A percentile compares a stretch with the other conserved stretches of the same genome.
Conservation (phyloP, 2,888 invertebrate genomes). For the Caenorhabditis drosophilae region DNA sequence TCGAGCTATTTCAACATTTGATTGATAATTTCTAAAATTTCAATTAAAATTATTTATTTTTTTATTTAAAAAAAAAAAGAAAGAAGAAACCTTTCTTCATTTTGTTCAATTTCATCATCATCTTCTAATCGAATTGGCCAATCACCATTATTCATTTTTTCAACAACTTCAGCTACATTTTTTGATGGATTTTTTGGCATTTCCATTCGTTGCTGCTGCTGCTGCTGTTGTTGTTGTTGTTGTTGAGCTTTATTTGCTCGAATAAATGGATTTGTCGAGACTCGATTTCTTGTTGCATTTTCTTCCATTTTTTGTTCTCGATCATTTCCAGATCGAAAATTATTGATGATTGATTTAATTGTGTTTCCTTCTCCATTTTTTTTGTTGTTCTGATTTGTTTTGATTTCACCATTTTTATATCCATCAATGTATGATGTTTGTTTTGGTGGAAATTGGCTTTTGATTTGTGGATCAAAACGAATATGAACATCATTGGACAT, state of each 20-base stretch:
- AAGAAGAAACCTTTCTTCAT: constrained; percentile 4
- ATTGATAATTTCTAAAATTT: constrained; percentile 8
- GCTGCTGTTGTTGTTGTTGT: constrained; percentile 7
- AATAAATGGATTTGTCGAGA: constrained; percentile 49
- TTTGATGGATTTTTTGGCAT: constrained; percentile 20
- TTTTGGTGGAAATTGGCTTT: constrained; percentile 15
- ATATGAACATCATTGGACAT: constrained; percentile 37
- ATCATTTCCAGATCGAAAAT: constrained; percentile 10
- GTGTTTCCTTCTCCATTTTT: constrained; percentile 24
- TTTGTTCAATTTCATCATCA: constrained; percentile 14
- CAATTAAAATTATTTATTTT: neutral
- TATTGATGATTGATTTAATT: constrained; percentile 46
- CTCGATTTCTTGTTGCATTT: constrained; percentile 15
- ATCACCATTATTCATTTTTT: constrained; percentile 54
- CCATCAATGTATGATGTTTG: constrained; percentile 32
- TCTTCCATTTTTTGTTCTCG: constrained; percentile 17
- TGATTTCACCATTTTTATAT: constrained; percentile 10
- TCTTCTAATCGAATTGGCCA: constrained; percentile 52
- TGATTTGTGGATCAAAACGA: constrained; percentile 23
- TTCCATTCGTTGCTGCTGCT: neutral
- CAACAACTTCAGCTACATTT: constrained; percentile 51
- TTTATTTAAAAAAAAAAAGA: neutral
- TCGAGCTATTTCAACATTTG: constrained; percentile 26
- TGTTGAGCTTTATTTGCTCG: constrained; percentile 26
- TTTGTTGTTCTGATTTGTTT: neutral